A percentile compares a stretch with the other conserved stretches of the same genome.
Evolutionary conservation across 2,113 vertebrate genomes (phyloP).

Genomic region (Emydura subglobosa): DNA sequence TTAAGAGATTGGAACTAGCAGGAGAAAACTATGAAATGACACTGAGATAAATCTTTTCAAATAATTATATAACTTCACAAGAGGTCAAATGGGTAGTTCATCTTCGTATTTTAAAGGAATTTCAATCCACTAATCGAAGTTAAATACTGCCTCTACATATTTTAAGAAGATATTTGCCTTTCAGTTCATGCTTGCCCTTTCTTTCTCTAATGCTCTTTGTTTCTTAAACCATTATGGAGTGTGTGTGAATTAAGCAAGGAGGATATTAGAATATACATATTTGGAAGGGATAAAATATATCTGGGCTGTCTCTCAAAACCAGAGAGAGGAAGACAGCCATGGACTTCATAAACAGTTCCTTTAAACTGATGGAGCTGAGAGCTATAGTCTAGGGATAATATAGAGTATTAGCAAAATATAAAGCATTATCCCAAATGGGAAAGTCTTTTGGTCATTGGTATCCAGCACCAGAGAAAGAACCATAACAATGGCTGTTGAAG

Average conservation of each 20-base stretch:
- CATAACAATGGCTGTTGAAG: not conserved
- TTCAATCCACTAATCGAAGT: not conserved
- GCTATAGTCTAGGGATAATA: not conserved
- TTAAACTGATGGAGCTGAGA: constrained; percentile 26
- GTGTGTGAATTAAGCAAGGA: constrained; percentile 39
- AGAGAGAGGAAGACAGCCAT: not conserved
- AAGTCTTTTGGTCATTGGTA: not conserved
- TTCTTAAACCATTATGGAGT: constrained; percentile 35
- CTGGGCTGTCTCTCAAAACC: constrained; percentile 39
- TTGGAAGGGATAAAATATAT: constrained; percentile 48
- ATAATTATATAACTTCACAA: constrained; percentile 60
- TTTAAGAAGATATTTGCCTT: constrained; percentile 65
- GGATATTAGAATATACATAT: constrained; percentile 61
- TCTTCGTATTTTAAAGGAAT: constrained; percentile 65
- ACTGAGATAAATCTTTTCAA: constrained; percentile 61
- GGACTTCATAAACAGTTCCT: constrained; percentile 47
- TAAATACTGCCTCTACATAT: constrained; percentile 48
- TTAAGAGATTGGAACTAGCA: constrained; percentile 53
- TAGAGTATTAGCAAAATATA: not conserved
- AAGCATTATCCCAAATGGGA: not conserved
- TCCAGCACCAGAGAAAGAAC: not conserved
- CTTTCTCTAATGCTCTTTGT: constrained; percentile 48
- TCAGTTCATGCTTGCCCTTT: constrained; percentile 39
- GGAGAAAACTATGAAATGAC: constrained; percentile 48
- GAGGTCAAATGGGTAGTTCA: constrained; percentile 65